Evolutionary conservation across 1,140 invertebrate genomes (phyloP).

Genomic region (Sitophilus oryzae): DNA sequence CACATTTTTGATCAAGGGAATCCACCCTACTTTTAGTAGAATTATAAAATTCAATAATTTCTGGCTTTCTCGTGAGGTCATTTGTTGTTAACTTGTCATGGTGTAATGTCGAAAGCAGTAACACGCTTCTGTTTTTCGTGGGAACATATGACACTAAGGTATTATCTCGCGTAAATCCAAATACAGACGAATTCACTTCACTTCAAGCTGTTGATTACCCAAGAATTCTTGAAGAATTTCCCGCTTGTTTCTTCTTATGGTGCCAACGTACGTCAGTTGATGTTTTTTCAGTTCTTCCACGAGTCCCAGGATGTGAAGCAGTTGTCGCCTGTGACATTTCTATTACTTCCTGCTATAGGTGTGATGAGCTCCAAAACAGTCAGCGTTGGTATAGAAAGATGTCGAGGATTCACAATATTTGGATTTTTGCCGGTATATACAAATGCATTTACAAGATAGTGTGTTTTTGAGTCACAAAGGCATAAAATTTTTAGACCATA

Average conservation of each 20-base stretch:
- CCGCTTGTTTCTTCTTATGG: constrained; percentile 18
- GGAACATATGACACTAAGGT: constrained; percentile 32
- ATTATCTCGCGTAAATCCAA: constrained; percentile 19
- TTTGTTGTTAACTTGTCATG: constrained; percentile 4
- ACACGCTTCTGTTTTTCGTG: constrained; percentile 14
- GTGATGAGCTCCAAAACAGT: constrained; percentile 6
- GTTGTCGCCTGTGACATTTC: constrained; percentile 43
- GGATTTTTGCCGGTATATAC: constrained; percentile 20
- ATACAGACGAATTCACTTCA: constrained; percentile 10
- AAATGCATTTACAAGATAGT: constrained; percentile 39
- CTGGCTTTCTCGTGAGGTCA: constrained; percentile 11
- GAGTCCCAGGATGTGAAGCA: constrained; percentile 45
- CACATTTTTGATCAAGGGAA: constrained; percentile 13
- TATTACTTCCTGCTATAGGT: constrained; percentile 31
- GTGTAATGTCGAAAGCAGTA: constrained; percentile 13
- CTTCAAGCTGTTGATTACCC: neutral
- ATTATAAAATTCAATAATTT: constrained; percentile 42
- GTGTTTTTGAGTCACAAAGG: constrained; percentile 26
- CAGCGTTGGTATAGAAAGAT: neutral
- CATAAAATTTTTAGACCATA: constrained; percentile 13
- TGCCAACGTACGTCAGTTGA: constrained; percentile 18
- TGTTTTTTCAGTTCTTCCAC: too few relatives aligned
- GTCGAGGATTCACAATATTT: too few relatives aligned
- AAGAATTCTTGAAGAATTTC: constrained; percentile 1
- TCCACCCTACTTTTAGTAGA: constrained; percentile 39